phyloP scores from a whole-genome alignment of 2,113 vertebrate genomes.

The Elachura formosa region DNA sequence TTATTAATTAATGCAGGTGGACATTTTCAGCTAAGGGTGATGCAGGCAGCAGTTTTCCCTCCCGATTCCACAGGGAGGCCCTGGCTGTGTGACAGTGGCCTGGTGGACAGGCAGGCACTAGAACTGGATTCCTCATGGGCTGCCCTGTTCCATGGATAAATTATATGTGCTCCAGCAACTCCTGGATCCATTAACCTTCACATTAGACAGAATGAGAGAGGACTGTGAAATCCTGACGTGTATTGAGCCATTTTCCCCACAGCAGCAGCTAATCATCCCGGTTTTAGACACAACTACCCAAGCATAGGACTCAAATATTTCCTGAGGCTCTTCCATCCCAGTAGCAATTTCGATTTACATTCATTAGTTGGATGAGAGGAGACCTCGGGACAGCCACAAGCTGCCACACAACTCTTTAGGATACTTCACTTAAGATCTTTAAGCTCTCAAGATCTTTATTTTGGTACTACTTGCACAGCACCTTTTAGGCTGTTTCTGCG shows the following conservation, averaged over 20 bases:
- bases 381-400: background rate
- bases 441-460: background rate
- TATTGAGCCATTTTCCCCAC: background rate
- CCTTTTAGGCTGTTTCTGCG: background rate
- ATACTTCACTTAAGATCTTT: background rate
- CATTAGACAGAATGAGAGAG: background rate
- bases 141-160: background rate
- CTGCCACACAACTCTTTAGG: background rate
- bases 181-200: background rate
- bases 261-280: background rate
- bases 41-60: background rate
- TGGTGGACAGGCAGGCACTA: background rate
- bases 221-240: background rate
- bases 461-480: background rate
- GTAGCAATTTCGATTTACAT: background rate
- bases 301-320: background rate
- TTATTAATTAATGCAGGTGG: background rate
- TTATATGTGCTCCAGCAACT: background rate
- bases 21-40: background rate
- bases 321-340: background rate
- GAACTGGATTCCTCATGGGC: accelerated
- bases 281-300: background rate
- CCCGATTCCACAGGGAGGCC: background rate
- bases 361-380: background rate
- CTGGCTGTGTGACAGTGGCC: background rate